A percentile compares a stretch with the other conserved stretches of the same genome.
Conservation (phyloP, 2,797 vertebrate species). For the Manis pentadactyla region DNA sequence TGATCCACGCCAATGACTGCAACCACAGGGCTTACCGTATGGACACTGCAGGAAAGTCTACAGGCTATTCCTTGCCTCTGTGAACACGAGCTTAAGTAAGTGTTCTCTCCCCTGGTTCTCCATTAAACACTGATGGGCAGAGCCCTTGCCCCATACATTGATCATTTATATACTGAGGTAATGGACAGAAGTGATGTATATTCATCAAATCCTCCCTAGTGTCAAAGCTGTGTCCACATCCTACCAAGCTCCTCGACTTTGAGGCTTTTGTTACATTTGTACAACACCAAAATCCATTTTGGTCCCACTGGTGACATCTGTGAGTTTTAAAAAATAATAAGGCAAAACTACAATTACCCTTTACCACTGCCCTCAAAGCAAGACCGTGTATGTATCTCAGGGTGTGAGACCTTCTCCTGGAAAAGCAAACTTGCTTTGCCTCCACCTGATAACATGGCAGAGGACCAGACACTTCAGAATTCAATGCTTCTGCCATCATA, state of each 20-base stretch:
- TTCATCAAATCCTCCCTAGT: not conserved
- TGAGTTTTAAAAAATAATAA: not conserved
- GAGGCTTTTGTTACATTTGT: not conserved
- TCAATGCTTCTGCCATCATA: not conserved
- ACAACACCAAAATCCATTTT: not conserved
- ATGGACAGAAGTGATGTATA: not conserved
- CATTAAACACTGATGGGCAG: conserved; percentile 38
- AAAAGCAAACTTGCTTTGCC: conserved; percentile 50
- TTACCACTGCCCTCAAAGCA: conserved; percentile 58
- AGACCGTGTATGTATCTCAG: not conserved
- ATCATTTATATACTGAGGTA: not conserved
- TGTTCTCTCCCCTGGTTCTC: not conserved
- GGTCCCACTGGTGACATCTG: not conserved
- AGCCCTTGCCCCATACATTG: not conserved
- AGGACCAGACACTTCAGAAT: not conserved
- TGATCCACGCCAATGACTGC: not conserved
- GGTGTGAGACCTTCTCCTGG: not conserved
- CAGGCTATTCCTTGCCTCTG: not conserved
- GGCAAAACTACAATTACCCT: not conserved
- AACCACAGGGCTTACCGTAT: not conserved
- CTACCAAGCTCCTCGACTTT: not conserved
- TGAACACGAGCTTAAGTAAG: not conserved
- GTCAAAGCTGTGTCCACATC: not conserved
- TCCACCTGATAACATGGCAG: not conserved
- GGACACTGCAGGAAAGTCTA: not conserved